phyloP scores from a whole-genome alignment of 2,888 invertebrate species.

The Brachynemurus nebulosus region DNA sequence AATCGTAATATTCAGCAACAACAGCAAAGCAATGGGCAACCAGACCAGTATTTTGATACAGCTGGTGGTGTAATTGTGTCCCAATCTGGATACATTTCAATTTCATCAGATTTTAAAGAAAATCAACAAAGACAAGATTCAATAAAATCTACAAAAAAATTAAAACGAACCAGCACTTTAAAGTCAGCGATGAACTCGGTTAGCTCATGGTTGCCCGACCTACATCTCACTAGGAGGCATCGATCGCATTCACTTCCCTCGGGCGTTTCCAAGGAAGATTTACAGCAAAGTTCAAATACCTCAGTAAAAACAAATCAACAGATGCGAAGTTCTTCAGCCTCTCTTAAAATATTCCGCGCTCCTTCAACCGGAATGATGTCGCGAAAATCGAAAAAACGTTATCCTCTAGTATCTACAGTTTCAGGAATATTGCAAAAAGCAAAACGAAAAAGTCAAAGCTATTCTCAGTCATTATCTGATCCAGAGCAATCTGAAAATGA shows the following conservation, averaged over 20 bases:
- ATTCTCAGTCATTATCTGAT: conserved; percentile 53
- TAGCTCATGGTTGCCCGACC: conserved; percentile 67
- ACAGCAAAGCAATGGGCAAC: conserved; percentile 19
- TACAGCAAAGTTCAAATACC: conserved; percentile 31
- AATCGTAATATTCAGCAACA: conserved; percentile 35
- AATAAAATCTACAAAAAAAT: conserved; percentile 48
- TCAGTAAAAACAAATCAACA: conserved; percentile 21
- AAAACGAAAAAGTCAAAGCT: conserved; percentile 48
- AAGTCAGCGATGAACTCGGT: conserved; percentile 71
- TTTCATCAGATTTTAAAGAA: conserved; percentile 50
- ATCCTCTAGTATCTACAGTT: conserved; percentile 68
- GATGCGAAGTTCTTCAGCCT: conserved; percentile 24
- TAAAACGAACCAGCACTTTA: conserved; percentile 52
- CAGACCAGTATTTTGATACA: conserved; percentile 35
- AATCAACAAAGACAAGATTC: conserved; percentile 29
- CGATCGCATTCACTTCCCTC: conserved; percentile 72
- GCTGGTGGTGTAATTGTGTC: conserved; percentile 53
- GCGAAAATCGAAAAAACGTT: conserved; percentile 56
- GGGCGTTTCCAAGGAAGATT: conserved; percentile 44
- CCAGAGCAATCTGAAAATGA: conserved; percentile 65
- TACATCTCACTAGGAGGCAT: conserved; percentile 61
- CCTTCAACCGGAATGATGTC: conserved; percentile 19
- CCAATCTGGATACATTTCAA: conserved; percentile 64
- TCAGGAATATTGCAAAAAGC: conserved; percentile 77
- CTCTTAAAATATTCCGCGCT: conserved; percentile 7